Evolutionary conservation across 2,113 vertebrate species (phyloP), one percentile per base, ranked within the genome.

Genomic region (Mus pahari): DNA sequence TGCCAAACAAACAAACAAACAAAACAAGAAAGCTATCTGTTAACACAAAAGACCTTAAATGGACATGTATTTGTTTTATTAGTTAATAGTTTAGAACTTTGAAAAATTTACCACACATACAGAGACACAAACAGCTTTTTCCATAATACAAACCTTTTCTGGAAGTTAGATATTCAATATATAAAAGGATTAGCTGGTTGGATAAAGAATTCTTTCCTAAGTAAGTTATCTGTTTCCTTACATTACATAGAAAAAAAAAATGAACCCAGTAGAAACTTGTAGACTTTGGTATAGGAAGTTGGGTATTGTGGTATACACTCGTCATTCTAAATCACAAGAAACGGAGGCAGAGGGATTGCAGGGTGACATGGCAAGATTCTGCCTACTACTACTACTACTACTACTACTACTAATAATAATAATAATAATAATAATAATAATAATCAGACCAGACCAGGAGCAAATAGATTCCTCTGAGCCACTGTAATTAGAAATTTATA

Each of bases 101-200:
- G 50, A 28, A 12, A 71, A 81, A 68, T 31, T 90, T 39, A 60
- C 24, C 5, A 45, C 55, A 62, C 12, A 84, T 4, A 42, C 28
- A 94, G 26, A 62, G 0, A n/a, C 28, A 94, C 28, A 95, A 14
- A 78, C 4, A 91, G 33, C 53, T 92, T 66, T 22, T 39, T 62
- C 19, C 53, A 91, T 16, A 90, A 92, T 7, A 81, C 7, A 92
- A 79, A 84, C 48, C 24, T 93, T 62, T 75, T 36, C 39, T 86
- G 48, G 33, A n/a, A 89, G 93, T 83, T 55, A 92, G 64, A 82
- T 75, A 66, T 50, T 94, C 89, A n/a, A 50, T 75, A 84, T n/a
- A 36, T 60, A 71, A 3, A 50, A 22, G 24, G 71, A 66, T 88
- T 90, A 95, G 58, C 33, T 1, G 0, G 45, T 17, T 94, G 62